Conservation (phyloP, 2,113 vertebrate species). For the Ctenomys sociabilis region DNA sequence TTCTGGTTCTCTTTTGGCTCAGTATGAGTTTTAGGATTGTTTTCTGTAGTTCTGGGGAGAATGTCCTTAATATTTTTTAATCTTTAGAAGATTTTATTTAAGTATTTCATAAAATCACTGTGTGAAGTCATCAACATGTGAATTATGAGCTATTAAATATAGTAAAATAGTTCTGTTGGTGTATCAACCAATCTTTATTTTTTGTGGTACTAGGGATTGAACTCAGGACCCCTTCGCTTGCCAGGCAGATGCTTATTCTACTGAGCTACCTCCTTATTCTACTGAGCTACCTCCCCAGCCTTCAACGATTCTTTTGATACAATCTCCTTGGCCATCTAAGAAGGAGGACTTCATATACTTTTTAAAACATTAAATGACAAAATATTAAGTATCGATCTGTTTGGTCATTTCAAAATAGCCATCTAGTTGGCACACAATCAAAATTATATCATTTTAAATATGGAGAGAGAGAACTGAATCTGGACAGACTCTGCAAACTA, state of each 20-base stretch:
- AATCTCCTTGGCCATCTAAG: conserved; percentile 29
- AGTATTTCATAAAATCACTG: conserved; percentile 52
- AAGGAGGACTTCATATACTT: background rate
- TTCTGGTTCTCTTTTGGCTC: background rate
- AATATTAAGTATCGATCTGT: conserved; percentile 54
- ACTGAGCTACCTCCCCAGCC: too few species aligned
- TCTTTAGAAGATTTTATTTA: conserved; percentile 63
- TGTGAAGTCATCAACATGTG: conserved; percentile 43
- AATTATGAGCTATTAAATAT: conserved; percentile 57
- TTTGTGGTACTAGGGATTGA: too few species aligned
- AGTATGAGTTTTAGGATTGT: background rate
- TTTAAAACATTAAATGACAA: conserved; percentile 60
- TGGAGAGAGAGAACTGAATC: background rate
- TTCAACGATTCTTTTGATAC: too few species aligned
- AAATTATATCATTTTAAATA: conserved; percentile 65
- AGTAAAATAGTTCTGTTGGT: conserved; percentile 57
- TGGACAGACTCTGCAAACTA: conserved; percentile 55
- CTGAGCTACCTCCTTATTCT: too few species aligned
- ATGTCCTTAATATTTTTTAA: conserved; percentile 5
- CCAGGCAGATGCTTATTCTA: too few species aligned
- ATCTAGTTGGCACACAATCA: conserved; percentile 58
- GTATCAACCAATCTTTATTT: too few species aligned
- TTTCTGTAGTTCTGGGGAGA: background rate
- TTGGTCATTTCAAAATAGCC: conserved; percentile 56
- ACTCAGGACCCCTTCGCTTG: too few species aligned